Base-by-base conservation (phyloP, 2,113 vertebrate genomes). In the Grantiella picta region DNA sequence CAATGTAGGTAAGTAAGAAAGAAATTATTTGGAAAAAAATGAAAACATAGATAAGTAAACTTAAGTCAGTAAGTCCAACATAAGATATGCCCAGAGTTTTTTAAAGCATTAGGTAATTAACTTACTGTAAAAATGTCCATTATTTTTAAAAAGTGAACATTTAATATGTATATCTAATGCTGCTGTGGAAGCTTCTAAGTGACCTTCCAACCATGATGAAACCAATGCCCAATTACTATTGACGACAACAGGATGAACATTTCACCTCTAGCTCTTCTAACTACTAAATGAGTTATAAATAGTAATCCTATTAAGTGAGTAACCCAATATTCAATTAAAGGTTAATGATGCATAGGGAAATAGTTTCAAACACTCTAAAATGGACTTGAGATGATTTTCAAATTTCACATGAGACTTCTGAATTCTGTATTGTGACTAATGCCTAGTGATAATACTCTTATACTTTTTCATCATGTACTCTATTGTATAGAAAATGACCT, bases 201-300 rank as follows among this genome's bases (percentile, higher is more conserved):
- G 85, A 92, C 90, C 81, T 93, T 95, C 71, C 79, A 92, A 77
- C 45, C 53, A 22, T 24, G 59, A 80, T 61, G 42, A 82, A 70
- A 78, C 17, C 15, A 60, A 65, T 49, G 10, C 10, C n/a, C 75
- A 87, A 82, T 86, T 94, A 86, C 79, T 90, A 77, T 31, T 93
- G 90, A 93, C 90, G 88, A 83, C 42, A 77, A 33, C 2, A 72
- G 79, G 63, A 83, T 45, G 12, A 93, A 92, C 90, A 90, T 95
- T 94, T 96, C 71, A 94, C 90, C 92, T 93, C 79, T 88, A 90
- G 88, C 53, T 96, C 92, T 85, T 94, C 44, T 68, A 91, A 85
- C 92, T 85, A 92, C 44, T 68, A 91, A 85, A 79, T 57, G 75
- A 66, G 75, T 63, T 90, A 94, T 94, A 96, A 97, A 95, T 96